Conservation (phyloP, 2,888 invertebrate species). For the Polydrusus pterygomalis region DNA sequence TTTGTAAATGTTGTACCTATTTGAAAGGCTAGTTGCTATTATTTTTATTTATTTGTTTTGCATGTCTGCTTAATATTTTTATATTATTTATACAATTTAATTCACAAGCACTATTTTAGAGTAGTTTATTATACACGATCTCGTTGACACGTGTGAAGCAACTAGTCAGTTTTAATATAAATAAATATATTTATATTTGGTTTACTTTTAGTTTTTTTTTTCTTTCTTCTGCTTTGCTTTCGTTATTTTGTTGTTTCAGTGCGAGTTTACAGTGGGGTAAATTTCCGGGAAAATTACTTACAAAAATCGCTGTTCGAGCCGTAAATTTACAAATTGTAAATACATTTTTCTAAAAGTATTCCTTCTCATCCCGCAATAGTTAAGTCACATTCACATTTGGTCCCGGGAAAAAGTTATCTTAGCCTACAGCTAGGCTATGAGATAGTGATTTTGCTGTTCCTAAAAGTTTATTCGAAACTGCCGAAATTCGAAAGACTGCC, state of each 20-base stretch:
- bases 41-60: conserved; percentile 55
- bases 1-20: conserved; percentile 42
- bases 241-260: conserved; percentile 49
- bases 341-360: conserved; percentile 63
- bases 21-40: conserved; percentile 64
- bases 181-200: conserved; percentile 67
- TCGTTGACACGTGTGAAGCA: conserved; percentile 72
- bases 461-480: conserved; percentile 71
- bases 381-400: conserved; percentile 62
- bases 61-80: conserved; percentile 62
- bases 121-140: conserved; percentile 68
- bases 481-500: conserved; percentile 73
- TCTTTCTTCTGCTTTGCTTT: conserved; percentile 56
- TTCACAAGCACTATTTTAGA: conserved; percentile 67
- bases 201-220: conserved; percentile 64
- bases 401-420: conserved; percentile 67
- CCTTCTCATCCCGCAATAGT: conserved; percentile 70
- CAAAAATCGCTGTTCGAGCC: conserved; percentile 36
- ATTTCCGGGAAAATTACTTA: conserved; percentile 52
- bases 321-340: conserved; percentile 52
- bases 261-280: conserved; percentile 65
- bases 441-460: conserved; percentile 72
- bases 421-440: conserved; percentile 68
- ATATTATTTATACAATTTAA: conserved; percentile 62
- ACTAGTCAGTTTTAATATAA: conserved; percentile 71